Base-by-base conservation (phyloP, 2,888 invertebrate genomes). In the Polia nebulosa region DNA sequence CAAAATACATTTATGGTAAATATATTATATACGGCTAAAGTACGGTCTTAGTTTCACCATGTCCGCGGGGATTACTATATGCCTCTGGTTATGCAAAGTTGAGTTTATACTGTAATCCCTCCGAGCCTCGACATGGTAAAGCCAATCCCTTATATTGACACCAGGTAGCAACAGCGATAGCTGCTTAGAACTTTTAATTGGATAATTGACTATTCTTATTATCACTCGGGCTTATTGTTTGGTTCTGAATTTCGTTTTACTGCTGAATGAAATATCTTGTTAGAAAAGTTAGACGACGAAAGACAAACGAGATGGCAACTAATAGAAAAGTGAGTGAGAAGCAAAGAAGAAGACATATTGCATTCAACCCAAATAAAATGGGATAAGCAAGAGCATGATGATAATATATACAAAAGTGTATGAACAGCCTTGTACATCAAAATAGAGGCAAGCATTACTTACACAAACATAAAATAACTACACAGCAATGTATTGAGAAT, bases 11-110 rank as follows among this genome's bases (percentile, higher is more conserved):
- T 49, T 66, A 69, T 44, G 52, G 64, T 65, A 62, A 68, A 76
- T 72, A 76, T 56, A 52, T 68, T 63, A 78, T 68, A 63, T 32
- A 63, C 59, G 11, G 39, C 49, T 32, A 52, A 76, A 69, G 47
- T 69, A 60, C 62, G 65, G 81, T 65, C 53, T 66, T 66, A 81
- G 79, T 79, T 79, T 52, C 69, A 44, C 52, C 45, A 62, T 65
- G 51, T 57, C 80, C 32, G 64, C 2, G 13, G 60, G 44, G 71
- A 75, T 75, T 66, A 58, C 44, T 78, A 56, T 68, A 69, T 64
- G 75, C 71, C 63, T 75, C 52, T 34, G 51, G 75, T 75, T 75
- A 78, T 69, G 66, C 63, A 67, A 69, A 81, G 65, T 81, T 71
- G 29, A 66, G 71, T 68, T 68, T 69, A 59, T 55, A 66, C 51